Percentiles rank a stretch among this genome's conserved stretches.
These are phyloP conservation scores for Momotus momota DNA, from an alignment of 2,797 vertebrate species.

Conservation along the genomic window DNA sequence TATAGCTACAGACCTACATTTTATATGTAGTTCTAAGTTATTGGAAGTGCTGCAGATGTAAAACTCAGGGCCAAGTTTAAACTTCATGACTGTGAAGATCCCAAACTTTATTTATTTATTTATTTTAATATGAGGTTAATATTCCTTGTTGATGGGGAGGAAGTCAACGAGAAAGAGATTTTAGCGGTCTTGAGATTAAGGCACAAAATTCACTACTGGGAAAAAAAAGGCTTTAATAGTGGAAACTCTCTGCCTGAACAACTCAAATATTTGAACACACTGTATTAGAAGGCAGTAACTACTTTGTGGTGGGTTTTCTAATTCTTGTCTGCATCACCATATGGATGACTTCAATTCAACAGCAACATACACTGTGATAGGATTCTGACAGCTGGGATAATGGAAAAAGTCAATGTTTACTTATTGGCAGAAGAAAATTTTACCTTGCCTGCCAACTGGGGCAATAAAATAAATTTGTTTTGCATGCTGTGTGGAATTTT, in stretches of 20 bases:
- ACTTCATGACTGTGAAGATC: not conserved
- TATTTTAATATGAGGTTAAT: not conserved
- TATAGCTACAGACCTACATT: not conserved
- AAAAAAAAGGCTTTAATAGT: not conserved
- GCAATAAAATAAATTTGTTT: constrained; percentile 58
- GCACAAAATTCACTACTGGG: not conserved
- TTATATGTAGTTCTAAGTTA: not conserved
- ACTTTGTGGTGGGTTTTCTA: not conserved
- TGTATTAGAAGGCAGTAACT: not conserved
- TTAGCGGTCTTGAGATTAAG: not conserved
- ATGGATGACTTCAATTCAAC: constrained; percentile 53
- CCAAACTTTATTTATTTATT: too few species aligned
- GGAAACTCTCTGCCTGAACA: not conserved
- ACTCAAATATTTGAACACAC: not conserved
- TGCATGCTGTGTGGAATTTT: constrained; percentile 21
- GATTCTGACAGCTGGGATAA: constrained; percentile 48
- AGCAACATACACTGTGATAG: constrained; percentile 18
- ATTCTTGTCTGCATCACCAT: constrained; percentile 36
- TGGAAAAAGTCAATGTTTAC: constrained; percentile 59
- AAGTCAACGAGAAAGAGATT: not conserved
- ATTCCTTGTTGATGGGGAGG: not conserved
- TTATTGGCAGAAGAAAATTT: constrained; percentile 40
- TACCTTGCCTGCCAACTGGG: constrained; percentile 54
- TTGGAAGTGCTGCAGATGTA: not conserved
- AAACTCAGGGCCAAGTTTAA: not conserved